Percentiles rank a stretch among this genome's conserved stretches.
Evolutionary conservation across 2,113 vertebrate genomes (phyloP).

Genomic region (Hoplias malabaricus): DNA sequence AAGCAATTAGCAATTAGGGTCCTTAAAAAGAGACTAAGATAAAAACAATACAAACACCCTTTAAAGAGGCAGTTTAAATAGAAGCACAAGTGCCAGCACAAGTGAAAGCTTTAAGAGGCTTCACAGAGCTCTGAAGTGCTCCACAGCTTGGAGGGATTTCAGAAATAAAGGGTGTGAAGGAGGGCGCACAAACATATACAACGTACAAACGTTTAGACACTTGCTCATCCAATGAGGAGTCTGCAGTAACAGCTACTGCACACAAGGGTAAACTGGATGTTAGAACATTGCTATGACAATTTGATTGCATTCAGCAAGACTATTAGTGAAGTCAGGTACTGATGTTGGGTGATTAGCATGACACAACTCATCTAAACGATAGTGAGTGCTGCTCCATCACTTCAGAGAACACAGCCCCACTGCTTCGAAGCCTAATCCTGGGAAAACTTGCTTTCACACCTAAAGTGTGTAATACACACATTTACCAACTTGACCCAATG

Average conservation of each 20-base stretch:
- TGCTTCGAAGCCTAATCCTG: not conserved
- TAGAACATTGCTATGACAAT: not conserved
- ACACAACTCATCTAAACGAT: not conserved
- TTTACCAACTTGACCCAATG: no score
- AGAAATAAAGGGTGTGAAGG: not conserved
- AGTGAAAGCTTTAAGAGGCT: not conserved
- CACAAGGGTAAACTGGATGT: not conserved
- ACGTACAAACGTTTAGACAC: not conserved
- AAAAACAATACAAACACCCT: constrained; percentile 15
- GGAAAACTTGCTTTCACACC: no score
- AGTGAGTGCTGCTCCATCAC: not conserved
- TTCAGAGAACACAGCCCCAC: not conserved
- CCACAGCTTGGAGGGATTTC: not conserved
- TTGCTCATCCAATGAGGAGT: no score
- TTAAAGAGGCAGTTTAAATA: constrained; percentile 1
- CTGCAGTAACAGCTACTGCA: no score
- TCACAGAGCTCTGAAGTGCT: not conserved
- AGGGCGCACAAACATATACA: no score
- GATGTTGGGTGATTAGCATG: not conserved
- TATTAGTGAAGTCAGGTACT: not conserved
- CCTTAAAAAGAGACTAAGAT: not conserved
- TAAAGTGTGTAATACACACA: no score
- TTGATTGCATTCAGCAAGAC: not conserved
- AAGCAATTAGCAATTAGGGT: not conserved
- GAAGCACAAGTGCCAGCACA: not conserved